Evolutionary conservation across 2,113 vertebrate species (phyloP), one percentile per base, ranked within the genome.

Genomic region (Dipodomys ordii): DNA sequence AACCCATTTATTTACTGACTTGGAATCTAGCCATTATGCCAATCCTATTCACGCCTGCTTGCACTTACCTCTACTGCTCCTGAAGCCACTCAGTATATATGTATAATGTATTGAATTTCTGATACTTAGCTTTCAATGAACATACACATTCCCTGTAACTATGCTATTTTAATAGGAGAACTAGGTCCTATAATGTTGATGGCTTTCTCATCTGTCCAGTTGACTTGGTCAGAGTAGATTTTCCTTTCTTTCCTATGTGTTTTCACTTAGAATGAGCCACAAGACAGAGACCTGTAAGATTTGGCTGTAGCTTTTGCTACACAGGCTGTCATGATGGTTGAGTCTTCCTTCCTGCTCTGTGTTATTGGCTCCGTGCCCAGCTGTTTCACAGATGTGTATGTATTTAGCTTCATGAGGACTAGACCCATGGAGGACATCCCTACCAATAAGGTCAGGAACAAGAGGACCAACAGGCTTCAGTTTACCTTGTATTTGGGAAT

Each of bases 81-180:
- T 88, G 57, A 85, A 87, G 46, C 46, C 35, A 84, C 27, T 87
- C 53, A 92, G 91, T 83, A 84, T 83, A 76, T 87, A 82, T 93
- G 92, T 78, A 85, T 89, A 67, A 81, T 22, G 18, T 82, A 84
- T 64, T 94, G 65, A 87, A 78, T 72, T 96, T 87, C 25, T 95
- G 44, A 80, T 79, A 46, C 32, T 69, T 85, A 64, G 4, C 72
- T 95, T 95, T 93, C 85, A 88, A 44, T 39, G 65, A 79, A 49
- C 64, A 32, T 6, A 30, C 82, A 25, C 90, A 92, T 95, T 90
- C 49, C 28, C 53, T 69, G 4, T 83, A 87, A 74, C 12, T 79
- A 8, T 91, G 18, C n/a, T 78, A 57, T 23, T 87, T 94, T 87
- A 57, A 12, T n/a, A 77, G 83, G 87, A 69, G 65, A 87, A 39